A percentile compares a stretch with the other conserved stretches of the same genome.
phyloP scores from a whole-genome alignment of 2,797 vertebrate species.

The Anguilla megastoma region DNA sequence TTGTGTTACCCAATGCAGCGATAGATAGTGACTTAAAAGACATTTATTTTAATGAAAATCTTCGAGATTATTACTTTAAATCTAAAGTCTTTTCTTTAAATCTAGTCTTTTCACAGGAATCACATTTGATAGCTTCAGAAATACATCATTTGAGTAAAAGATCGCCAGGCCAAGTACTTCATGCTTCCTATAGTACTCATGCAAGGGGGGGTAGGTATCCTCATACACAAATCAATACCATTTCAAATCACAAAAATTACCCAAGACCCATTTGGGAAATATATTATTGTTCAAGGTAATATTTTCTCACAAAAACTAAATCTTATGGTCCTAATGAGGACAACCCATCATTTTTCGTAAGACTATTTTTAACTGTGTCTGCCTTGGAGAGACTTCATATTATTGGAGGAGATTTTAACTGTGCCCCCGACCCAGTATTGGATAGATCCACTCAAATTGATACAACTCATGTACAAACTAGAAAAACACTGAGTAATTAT shows the following conservation, averaged over 20 bases:
- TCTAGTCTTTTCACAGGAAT: too few relatives aligned
- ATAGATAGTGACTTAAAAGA: too few relatives aligned
- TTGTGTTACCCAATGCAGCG: too few relatives aligned
- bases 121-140: too few relatives aligned
- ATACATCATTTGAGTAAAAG: too few relatives aligned
- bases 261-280: constrained; percentile 22
- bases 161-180: too few relatives aligned
- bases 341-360: constrained; percentile 23
- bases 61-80: too few relatives aligned
- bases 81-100: too few relatives aligned
- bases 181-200: too few relatives aligned
- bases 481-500: not conserved
- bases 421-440: not conserved
- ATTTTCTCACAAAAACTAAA: constrained; percentile 24
- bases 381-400: not conserved
- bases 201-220: too few relatives aligned
- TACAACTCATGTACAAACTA: constrained; percentile 14
- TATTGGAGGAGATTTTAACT: not conserved
- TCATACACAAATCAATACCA: constrained; percentile 35
- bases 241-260: constrained; percentile 16
- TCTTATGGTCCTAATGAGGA: constrained; percentile 20
- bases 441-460: not conserved
- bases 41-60: too few relatives aligned
- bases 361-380: constrained; percentile 2
- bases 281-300: constrained; percentile 26